Percentiles rank a stretch among this genome's conserved stretches.
Evolutionary conservation across 1,140 invertebrate genomes (phyloP).

Genomic region (Centruroides sculpturatus): DNA sequence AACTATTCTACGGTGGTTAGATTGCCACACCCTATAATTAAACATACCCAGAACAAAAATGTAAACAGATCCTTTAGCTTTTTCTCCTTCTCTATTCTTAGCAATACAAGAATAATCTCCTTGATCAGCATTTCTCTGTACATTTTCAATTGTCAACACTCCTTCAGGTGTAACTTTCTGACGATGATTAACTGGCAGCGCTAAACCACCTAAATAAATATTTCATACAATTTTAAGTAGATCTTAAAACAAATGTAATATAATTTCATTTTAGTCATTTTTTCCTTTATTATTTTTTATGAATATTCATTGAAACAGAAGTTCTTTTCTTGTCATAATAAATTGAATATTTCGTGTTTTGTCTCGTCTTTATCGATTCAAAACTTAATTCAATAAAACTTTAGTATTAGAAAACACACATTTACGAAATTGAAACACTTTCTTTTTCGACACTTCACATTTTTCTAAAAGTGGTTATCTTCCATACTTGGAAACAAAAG

Average conservation of each 20-base stretch:
- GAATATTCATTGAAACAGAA: too few relatives aligned
- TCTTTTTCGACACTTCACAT: too few relatives aligned
- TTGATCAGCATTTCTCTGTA: conserved; percentile 57
- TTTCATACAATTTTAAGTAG: neutral
- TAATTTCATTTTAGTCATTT: too few relatives aligned
- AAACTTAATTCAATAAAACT: neutral
- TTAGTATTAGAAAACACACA: too few relatives aligned
- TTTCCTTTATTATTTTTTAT: too few relatives aligned
- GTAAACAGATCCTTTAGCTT: conserved; percentile 5
- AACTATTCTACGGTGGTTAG: too few relatives aligned
- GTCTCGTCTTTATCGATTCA: neutral
- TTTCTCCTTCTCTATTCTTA: conserved; percentile 1
- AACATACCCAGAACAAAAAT: conserved; percentile 9
- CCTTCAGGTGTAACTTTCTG: conserved; percentile 57
- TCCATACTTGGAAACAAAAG: too few relatives aligned
- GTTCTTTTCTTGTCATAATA: too few relatives aligned
- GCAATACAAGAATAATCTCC: conserved; percentile 75
- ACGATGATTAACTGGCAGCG: conserved; percentile 58
- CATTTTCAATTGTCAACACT: conserved; percentile 53
- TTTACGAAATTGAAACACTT: too few relatives aligned
- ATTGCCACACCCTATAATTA: neutral
- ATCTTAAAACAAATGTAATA: neutral
- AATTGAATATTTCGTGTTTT: neutral
- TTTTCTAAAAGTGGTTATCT: too few relatives aligned
- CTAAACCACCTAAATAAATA: neutral